Evolutionary conservation across 2,888 invertebrate species (phyloP), one percentile per base, ranked within the genome.

Genomic region (Nasonia oneida): DNA sequence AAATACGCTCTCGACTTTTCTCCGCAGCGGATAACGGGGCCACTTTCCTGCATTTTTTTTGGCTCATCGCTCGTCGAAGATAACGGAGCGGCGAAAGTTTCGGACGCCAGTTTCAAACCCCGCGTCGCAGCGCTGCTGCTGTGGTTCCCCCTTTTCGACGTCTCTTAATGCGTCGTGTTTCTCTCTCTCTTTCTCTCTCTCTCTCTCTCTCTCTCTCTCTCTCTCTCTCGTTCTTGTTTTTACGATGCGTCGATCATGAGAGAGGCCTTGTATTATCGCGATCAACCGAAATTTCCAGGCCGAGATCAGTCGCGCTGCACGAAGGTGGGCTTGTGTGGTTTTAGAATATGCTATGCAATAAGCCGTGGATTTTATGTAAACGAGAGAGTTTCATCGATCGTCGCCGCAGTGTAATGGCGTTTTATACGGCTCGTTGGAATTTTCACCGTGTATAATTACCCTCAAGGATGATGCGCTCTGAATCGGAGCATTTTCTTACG

Each of bases 381-480:
- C 53, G 18, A 61, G 61, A 61, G 29, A 29, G 1, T 29, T 61
- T 61, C 23, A 61, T 61, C 15, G 23, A 61, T 61, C 23, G 23
- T 6, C n/a, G 53, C 53, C 29, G 29, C 1, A 29, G 29, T 53
- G 53, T 53, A 53, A 53, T 53, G 42, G 42, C 42, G 61, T 23
- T 61, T 61, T 23, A 61, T 29, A 1, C 23, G 61, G 61, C 61
- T 61, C 10, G 8, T 61, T 61, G 15, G 15, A 61, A 61, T 61
- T 23, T 61, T 61, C 8, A n/a, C 64, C 18, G 29, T 64, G 64
- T 29, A 64, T 64, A 64, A 64, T 29, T 23, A 29, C 29, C 29
- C 29, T 64, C 64, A 64, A 64, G 64, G 64, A 64, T 64, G 57
- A 57, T 57, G 57, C 57, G 64, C 64, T 64, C 29, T 23, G 64